Conservation (phyloP, 53 echinoderm and acorn worm genomes). For the Antedon mediterranea region DNA sequence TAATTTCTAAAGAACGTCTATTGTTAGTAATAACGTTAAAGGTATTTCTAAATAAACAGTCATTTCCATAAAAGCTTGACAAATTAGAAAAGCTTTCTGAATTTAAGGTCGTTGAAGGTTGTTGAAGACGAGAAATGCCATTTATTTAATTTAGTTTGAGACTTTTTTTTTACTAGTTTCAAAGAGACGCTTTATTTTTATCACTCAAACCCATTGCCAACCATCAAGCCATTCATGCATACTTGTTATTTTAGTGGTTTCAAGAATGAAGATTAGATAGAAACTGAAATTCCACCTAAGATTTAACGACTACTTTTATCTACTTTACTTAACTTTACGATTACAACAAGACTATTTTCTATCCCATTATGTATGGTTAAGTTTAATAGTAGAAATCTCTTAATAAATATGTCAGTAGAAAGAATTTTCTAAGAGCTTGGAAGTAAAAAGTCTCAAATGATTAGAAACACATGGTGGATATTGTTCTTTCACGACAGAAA, state of each 20-base stretch:
- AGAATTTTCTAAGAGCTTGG: neutral
- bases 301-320: neutral
- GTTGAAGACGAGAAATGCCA: too few species aligned
- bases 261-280: neutral
- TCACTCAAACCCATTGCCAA: too few species aligned
- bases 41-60: too few species aligned
- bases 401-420: neutral
- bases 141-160: too few species aligned
- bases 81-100: too few species aligned
- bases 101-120: too few species aligned
- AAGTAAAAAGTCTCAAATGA: neutral
- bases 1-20: too few species aligned
- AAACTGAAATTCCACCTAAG: neutral
- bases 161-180: too few species aligned
- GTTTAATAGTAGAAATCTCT: neutral
- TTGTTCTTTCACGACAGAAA: neutral
- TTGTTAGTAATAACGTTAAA: too few species aligned
- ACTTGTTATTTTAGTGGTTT: neutral
- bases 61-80: too few species aligned
- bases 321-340: neutral
- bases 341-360: neutral
- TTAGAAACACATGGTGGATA: neutral
- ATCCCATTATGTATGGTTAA: neutral
- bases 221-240: neutral
- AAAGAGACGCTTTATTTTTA: too few species aligned